Base-by-base conservation (phyloP, 2,888 invertebrate species). In the Eutolmus rufibarbis region DNA sequence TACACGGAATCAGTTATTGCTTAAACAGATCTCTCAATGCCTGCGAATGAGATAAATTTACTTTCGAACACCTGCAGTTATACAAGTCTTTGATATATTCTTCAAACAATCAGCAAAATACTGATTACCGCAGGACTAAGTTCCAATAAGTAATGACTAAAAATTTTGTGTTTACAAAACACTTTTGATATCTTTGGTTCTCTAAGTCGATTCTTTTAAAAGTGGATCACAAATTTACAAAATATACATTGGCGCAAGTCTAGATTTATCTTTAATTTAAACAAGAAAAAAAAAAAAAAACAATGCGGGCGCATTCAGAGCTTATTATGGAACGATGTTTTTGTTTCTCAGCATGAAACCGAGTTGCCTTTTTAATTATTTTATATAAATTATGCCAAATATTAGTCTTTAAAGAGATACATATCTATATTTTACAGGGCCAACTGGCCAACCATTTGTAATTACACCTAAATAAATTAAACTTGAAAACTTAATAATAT, bases 151-250 rank as follows among this genome's bases (percentile, higher is more conserved):
- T 82, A 57, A 46, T 81, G 81, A 82, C 82, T 82, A 82, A 57
- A 85, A 74, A 74, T 66, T 19, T 66, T 31, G 57, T 84, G 74
- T 46, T 85, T 74, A 46, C 43, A 43, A 87, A 86, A 88, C 87
- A 81, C 79, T 86, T 78, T 88, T 66, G 79, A 86, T 88, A 87
- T 88, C 88, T 88, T 88, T 88, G 88, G 88, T 87, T 87, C 56
- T n/a, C 87, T 74, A 87, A 74, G 43, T 85, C 78, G 86, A 86
- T 81, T 81, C 74, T 86, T 46, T 74, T 74, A 46, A 74, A 46
- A 76, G 31, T 76, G 14, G 34, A 86, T 86, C 86, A 86, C 86
- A 86, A 76, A 66, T 79, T 34, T 76, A 76, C 76, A 76, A 76
- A 76, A 76, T 76, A 37, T 76, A 76, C 76, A 76, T 16, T n/a